phyloP scores from a whole-genome alignment of 2,797 vertebrate genomes.

The Sebastes diploproa region DNA sequence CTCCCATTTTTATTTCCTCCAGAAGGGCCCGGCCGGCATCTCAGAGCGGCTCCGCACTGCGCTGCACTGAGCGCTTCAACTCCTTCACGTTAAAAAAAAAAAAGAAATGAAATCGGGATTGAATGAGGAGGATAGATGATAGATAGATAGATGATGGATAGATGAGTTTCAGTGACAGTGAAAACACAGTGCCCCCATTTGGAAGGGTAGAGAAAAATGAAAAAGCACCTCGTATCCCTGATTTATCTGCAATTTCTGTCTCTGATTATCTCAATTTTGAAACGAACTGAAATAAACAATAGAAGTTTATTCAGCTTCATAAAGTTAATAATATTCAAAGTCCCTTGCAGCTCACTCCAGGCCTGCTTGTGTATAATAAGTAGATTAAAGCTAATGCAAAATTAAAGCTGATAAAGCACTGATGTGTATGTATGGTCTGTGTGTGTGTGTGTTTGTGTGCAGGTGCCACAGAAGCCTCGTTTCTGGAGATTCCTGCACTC shows the following conservation, averaged over 20 bases:
- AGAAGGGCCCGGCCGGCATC: constrained; percentile 76
- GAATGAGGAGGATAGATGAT: constrained; percentile 14
- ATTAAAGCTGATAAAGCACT: neutral
- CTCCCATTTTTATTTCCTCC: constrained; percentile 93
- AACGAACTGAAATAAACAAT: neutral
- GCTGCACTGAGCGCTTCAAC: constrained; percentile 22
- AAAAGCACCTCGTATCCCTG: neutral
- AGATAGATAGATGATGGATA: too few relatives aligned
- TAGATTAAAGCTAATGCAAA: neutral
- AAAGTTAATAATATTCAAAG: neutral
- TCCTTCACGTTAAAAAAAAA: neutral
- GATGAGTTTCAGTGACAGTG: neutral
- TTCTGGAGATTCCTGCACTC: constrained; percentile 90
- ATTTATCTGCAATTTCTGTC: neutral
- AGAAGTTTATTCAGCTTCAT: neutral
- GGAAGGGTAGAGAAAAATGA: constrained; percentile 2
- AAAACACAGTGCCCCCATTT: constrained; percentile 40
- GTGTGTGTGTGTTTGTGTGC: neutral
- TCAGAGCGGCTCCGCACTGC: constrained; percentile 14
- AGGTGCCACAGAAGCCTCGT: constrained; percentile 86
- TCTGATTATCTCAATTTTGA: neutral
- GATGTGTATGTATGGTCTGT: neutral
- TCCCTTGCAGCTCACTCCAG: neutral
- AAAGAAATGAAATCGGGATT: neutral
- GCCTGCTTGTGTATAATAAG: neutral